Percentiles rank a stretch among this genome's conserved stretches.
phyloP scores from a whole-genome alignment of 2,113 vertebrate species.

The Brachypteracias leptosomus region DNA sequence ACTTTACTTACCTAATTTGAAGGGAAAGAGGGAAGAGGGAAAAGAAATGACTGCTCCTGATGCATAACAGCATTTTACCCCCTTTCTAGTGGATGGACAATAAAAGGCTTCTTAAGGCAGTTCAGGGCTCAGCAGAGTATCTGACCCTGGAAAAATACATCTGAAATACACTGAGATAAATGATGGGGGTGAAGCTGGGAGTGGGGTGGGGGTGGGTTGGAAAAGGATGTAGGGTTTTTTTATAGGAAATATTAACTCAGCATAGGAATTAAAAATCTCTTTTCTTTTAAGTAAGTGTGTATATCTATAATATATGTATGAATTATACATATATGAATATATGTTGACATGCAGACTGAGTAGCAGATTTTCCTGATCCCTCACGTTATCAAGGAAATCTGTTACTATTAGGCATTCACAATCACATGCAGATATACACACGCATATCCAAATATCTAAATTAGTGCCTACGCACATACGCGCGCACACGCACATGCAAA shows the following conservation, averaged over 20 bases:
- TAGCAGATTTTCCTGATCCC: background rate
- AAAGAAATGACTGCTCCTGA: background rate
- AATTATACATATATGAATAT: background rate
- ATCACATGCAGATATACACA: background rate
- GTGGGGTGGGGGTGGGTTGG: background rate
- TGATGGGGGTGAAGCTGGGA: background rate
- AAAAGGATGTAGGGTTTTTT: background rate
- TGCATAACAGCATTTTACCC: background rate
- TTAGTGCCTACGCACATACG: background rate
- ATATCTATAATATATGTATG: background rate
- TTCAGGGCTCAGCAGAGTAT: background rate
- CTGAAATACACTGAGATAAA: background rate
- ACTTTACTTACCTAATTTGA: slow-evolving; percentile 50
- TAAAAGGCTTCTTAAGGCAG: slow-evolving; percentile 38
- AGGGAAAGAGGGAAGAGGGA: background rate
- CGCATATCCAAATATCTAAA: background rate
- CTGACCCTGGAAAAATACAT: slow-evolving; percentile 19
- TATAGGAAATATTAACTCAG: background rate
- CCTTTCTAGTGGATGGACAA: slow-evolving; percentile 10
- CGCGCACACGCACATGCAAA: background rate
- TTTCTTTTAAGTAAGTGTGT: background rate
- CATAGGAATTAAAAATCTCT: background rate
- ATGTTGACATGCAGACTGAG: background rate
- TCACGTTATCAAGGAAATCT: background rate
- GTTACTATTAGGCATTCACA: background rate